Base-by-base conservation (phyloP, 2,888 invertebrate species). In the Hyles lineata region DNA sequence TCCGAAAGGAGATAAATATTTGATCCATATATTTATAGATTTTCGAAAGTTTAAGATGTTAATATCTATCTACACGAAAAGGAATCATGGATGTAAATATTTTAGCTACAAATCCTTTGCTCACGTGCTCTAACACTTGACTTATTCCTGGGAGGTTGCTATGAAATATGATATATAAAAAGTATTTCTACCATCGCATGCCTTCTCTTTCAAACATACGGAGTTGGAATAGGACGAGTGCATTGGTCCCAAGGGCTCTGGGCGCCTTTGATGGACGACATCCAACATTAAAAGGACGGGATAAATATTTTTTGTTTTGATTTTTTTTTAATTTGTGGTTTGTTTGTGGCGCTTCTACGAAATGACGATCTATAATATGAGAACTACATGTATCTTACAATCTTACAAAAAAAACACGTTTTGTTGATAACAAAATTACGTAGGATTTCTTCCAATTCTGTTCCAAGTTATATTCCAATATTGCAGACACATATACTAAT, bases 211-310 rank as follows among this genome's bases (percentile, higher is more conserved):
- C 23, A 9, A 7, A 50, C 67, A 23, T 67, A 23, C 15, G 15
- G 11, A 11, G 21, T 63, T 21, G 23, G 21, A 63, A 35, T 23
- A 15, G 43, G 63, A 63, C 15, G n/a, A 61, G 19, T 29, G 43
- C 19, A 63, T n/a, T 21, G 43, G 35, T 50, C 67, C 67, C 67
- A 67, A 50, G 67, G 50, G 67, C 50, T 50, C 43, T 23, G 23
- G 67, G 67, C 67, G 67, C 67, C 67, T 67, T 67, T 67, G 67
- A 67, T 50, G 67, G 23, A 67, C 67, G 67, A 67, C 67, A 67
- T 67, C 67, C 25, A 67, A 67, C 43, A 67, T 43, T 50, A 43
- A 43, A 43, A 50, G 50, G 67, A 50, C 50, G 50, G 62, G 43
- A 50, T 50, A 67, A 43, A 23, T 50, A 67, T 43, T 67, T 67